These are phyloP conservation scores for Boloria euphrosyne DNA, from an alignment of 2,888 invertebrate genomes.

Conservation along the genomic window DNA sequence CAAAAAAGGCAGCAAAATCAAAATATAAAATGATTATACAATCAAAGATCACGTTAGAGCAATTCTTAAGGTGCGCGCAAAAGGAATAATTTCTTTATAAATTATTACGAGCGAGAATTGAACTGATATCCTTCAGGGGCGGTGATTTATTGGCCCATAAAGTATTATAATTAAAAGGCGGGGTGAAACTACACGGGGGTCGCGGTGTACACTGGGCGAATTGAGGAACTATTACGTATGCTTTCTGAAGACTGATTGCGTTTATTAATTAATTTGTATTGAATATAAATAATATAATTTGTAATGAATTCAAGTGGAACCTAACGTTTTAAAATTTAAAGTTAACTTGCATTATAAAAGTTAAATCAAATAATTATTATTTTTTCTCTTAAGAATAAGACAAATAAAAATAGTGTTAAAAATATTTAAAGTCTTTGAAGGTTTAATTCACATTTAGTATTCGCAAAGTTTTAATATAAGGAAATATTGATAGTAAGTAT, in stretches of 20 bases:
- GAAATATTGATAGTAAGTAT: no score
- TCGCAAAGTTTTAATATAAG: no score
- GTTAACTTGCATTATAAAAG: no score
- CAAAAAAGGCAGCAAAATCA: background rate
- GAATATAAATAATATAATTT: no score
- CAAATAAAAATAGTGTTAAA: no score
- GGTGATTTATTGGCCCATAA: conserved; percentile 90
- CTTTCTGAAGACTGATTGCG: conserved; percentile 10
- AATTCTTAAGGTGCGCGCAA: conserved; percentile 40
- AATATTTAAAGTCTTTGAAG: no score
- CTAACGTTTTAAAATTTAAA: no score
- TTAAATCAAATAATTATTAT: no score
- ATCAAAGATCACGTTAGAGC: conserved; percentile 27
- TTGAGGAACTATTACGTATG: conserved; percentile 10
- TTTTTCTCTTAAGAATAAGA: no score
- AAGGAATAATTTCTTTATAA: conserved; percentile 86
- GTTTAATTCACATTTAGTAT: no score
- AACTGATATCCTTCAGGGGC: conserved; percentile 84
- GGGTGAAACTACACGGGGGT: conserved; percentile 73
- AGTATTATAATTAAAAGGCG: conserved; percentile 90
- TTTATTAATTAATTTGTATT: conserved; percentile 1
- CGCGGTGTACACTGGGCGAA: conserved; percentile 36
- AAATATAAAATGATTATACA: background rate
- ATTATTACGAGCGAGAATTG: conserved; percentile 86
- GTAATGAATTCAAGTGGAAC: no score